Conservation (phyloP, 2,888 invertebrate genomes). For the Cataglyphis livida region DNA sequence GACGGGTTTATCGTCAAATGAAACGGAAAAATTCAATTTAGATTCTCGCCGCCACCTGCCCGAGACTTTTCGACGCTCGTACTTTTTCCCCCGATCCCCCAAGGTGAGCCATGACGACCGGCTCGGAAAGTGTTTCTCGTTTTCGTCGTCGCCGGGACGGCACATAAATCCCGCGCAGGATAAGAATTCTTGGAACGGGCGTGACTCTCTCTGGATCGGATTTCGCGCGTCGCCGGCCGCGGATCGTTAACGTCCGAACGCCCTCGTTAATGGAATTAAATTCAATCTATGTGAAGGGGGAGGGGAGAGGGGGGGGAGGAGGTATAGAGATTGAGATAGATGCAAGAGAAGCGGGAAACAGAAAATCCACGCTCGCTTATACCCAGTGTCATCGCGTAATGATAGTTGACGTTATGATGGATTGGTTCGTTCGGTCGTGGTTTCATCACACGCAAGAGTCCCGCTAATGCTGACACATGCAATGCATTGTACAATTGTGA, state of each 20-base stretch:
- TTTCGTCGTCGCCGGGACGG: constrained; percentile 63
- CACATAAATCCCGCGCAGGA: constrained; percentile 71
- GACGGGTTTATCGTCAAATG: constrained; percentile 79
- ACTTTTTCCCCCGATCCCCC: neutral
- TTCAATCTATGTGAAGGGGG: constrained; percentile 36
- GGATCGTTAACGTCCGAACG: constrained; percentile 56
- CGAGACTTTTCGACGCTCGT: constrained; percentile 13
- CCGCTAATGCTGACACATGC: constrained; percentile 12
- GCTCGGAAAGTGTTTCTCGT: constrained; percentile 72
- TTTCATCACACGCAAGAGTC: constrained; percentile 39
- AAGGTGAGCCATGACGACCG: constrained; percentile 61
- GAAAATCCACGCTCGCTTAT: constrained; percentile 43
- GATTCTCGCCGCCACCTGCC: constrained; percentile 64
- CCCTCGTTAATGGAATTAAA: constrained; percentile 54
- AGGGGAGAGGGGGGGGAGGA: too few relatives aligned
- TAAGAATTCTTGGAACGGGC: constrained; percentile 69
- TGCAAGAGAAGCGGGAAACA: neutral
- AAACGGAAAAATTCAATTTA: constrained; percentile 82
- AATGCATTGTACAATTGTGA: constrained; percentile 29
- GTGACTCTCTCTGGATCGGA: constrained; percentile 64
- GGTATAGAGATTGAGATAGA: neutral
- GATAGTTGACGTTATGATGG: constrained; percentile 54
- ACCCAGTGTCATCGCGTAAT: constrained; percentile 47
- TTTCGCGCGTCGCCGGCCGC: constrained; percentile 54
- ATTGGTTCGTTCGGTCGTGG: constrained; percentile 46